phyloP scores from a whole-genome alignment of 2,888 invertebrate species.

The Diarsia mendica region DNA sequence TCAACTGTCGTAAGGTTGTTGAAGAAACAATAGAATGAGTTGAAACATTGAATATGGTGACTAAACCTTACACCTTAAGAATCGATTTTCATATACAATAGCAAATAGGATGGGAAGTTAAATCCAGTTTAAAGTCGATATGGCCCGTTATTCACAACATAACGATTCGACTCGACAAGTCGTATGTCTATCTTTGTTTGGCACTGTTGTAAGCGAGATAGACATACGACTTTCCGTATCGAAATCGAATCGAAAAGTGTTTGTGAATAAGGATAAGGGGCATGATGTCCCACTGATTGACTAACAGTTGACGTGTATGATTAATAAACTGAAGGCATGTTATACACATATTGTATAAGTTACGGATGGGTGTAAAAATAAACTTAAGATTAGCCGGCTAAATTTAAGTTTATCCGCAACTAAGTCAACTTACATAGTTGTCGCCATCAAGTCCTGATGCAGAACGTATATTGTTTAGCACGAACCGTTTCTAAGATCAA shows the following conservation, averaged over 20 bases:
- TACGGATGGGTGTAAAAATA: neutral
- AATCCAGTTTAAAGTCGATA: neutral
- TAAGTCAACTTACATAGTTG: neutral
- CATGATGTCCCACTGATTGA: too few relatives aligned
- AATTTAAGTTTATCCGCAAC: neutral
- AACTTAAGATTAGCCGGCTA: neutral
- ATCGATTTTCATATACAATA: neutral
- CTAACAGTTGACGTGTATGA: neutral
- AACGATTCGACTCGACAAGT: too few relatives aligned
- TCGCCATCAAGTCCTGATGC: neutral
- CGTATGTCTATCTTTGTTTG: too few relatives aligned
- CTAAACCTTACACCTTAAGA: neutral
- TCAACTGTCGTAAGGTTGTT: slow-evolving; percentile 61
- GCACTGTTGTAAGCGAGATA: too few relatives aligned
- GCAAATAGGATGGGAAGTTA: neutral
- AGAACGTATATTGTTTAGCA: neutral
- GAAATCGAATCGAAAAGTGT: too few relatives aligned
- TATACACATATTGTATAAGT: neutral
- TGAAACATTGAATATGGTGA: neutral
- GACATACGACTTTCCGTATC: too few relatives aligned
- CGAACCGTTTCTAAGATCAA: neutral
- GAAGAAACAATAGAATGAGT: neutral
- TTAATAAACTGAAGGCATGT: neutral
- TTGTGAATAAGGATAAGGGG: too few relatives aligned
- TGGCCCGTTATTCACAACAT: too few relatives aligned